Percentiles rank a stretch among this genome's conserved stretches.
phyloP scores from a whole-genome alignment of 1,140 invertebrate genomes.

The Philaenus spumarius region DNA sequence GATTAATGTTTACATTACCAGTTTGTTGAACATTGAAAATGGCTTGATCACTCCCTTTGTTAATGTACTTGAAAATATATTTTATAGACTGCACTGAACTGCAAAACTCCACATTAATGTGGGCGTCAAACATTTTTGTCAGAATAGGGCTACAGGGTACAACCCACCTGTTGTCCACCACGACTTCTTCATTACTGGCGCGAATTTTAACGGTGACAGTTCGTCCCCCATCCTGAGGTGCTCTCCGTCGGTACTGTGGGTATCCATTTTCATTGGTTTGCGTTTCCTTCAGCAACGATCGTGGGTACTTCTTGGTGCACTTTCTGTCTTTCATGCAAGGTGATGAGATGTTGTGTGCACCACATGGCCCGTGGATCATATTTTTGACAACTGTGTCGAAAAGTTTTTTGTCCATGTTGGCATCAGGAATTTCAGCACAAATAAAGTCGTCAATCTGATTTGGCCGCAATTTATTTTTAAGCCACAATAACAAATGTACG shows the following conservation, averaged over 20 bases:
- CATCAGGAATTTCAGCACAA: constrained; percentile 34
- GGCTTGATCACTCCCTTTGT: too few species aligned
- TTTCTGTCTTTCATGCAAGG: constrained; percentile 37
- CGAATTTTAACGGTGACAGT: too few species aligned
- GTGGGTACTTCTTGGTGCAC: constrained; percentile 39
- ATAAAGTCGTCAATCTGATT: constrained; percentile 19
- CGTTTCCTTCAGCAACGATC: constrained; percentile 31
- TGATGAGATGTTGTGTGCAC: constrained; percentile 26
- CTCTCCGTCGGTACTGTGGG: constrained; percentile 36
- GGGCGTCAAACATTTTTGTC: too few species aligned
- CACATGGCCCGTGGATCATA: constrained; percentile 37
- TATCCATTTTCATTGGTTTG: constrained; percentile 38
- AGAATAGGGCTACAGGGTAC: too few species aligned
- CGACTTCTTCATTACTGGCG: too few species aligned
- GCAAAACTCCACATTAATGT: too few species aligned
- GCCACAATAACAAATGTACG: constrained; percentile 31
- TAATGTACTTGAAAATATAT: too few species aligned
- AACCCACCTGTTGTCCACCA: too few species aligned
- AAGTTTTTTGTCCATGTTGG: constrained; percentile 19
- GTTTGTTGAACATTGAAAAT: too few species aligned
- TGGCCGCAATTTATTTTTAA: not conserved
- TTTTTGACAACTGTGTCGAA: constrained; percentile 23
- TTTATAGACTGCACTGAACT: too few species aligned
- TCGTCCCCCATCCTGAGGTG: constrained; percentile 20
- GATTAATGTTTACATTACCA: too few species aligned